Evolutionary conservation across 2,888 invertebrate species (phyloP).

Genomic region (Bibio marci): DNA sequence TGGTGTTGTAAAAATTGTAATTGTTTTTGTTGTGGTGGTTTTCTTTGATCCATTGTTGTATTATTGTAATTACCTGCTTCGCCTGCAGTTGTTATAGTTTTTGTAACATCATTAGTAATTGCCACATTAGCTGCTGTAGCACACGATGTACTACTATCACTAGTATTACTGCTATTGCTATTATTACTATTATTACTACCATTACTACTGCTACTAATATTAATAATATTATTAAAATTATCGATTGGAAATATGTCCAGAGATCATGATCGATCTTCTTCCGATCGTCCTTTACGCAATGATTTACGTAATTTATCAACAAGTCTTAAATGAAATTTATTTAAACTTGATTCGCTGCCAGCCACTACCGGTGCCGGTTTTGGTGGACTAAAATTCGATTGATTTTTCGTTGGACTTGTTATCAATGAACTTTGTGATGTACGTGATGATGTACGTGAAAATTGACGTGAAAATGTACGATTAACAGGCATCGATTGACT

Average conservation of each 20-base stretch:
- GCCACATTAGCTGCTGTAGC: too few relatives aligned
- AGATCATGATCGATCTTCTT: conserved; percentile 11
- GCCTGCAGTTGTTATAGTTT: too few relatives aligned
- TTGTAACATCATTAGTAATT: too few relatives aligned
- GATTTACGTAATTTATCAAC: conserved; percentile 55
- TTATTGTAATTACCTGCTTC: too few relatives aligned
- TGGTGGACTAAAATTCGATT: conserved; percentile 35
- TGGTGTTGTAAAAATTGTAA: too few relatives aligned
- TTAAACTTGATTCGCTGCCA: conserved; percentile 42
- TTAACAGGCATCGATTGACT: conserved; percentile 23
- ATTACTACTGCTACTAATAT: too few relatives aligned
- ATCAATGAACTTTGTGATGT: conserved; percentile 41
- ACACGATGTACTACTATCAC: too few relatives aligned
- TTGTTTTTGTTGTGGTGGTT: too few relatives aligned
- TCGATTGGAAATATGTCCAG: not conserved
- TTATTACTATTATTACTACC: too few relatives aligned
- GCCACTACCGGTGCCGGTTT: conserved; percentile 29
- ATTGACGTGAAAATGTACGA: conserved; percentile 36
- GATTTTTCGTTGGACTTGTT: conserved; percentile 45
- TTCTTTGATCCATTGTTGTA: too few relatives aligned
- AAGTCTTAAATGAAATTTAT: conserved; percentile 54
- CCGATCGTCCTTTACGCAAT: conserved; percentile 30
- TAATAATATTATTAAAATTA: not conserved
- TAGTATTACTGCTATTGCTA: too few relatives aligned
- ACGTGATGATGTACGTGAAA: conserved; percentile 40